phyloP scores from a whole-genome alignment of 2,888 invertebrate genomes.

The Scaptomyza caliginosa region DNA sequence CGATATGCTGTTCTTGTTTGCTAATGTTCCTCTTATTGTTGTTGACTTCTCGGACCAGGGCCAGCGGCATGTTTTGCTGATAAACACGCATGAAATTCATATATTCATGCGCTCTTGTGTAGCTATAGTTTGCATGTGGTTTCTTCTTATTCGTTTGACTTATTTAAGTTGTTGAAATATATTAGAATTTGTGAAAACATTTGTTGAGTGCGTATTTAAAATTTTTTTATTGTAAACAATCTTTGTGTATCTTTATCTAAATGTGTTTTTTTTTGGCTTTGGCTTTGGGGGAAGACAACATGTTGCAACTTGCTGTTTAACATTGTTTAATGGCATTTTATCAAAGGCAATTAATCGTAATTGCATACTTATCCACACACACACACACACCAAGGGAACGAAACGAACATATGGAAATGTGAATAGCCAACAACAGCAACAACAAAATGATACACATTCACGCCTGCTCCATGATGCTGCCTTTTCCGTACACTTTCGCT shows the following conservation, averaged over 20 bases:
- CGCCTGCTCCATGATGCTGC: slow-evolving; percentile 33
- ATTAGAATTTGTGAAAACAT: slow-evolving; percentile 42
- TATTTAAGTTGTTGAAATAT: slow-evolving; percentile 65
- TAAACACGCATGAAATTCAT: slow-evolving; percentile 77
- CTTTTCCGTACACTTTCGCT: background rate
- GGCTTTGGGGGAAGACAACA: slow-evolving; percentile 3
- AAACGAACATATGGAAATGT: slow-evolving; percentile 37
- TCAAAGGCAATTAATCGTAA: slow-evolving; percentile 75
- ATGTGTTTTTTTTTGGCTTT: no score
- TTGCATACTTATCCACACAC: slow-evolving; percentile 57
- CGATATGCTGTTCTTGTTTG: slow-evolving; percentile 27
- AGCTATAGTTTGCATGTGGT: slow-evolving; percentile 36
- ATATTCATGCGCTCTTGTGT: slow-evolving; percentile 60
- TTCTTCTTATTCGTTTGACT: slow-evolving; percentile 3
- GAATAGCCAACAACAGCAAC: slow-evolving; percentile 2
- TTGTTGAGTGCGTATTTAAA: slow-evolving; percentile 69
- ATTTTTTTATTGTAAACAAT: no score
- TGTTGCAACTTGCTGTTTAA: slow-evolving; percentile 42
- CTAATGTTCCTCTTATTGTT: slow-evolving; percentile 13
- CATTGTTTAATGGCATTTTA: slow-evolving; percentile 69
- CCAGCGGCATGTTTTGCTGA: slow-evolving; percentile 67
- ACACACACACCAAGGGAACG: slow-evolving; percentile 32
- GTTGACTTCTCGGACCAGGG: slow-evolving; percentile 22
- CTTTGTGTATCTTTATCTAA: no score
- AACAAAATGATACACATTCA: slow-evolving; percentile 44